Evolutionary conservation across 2,888 invertebrate species (phyloP), one percentile per base, ranked within the genome.

Genomic region (Drosophila percnosoma): DNA sequence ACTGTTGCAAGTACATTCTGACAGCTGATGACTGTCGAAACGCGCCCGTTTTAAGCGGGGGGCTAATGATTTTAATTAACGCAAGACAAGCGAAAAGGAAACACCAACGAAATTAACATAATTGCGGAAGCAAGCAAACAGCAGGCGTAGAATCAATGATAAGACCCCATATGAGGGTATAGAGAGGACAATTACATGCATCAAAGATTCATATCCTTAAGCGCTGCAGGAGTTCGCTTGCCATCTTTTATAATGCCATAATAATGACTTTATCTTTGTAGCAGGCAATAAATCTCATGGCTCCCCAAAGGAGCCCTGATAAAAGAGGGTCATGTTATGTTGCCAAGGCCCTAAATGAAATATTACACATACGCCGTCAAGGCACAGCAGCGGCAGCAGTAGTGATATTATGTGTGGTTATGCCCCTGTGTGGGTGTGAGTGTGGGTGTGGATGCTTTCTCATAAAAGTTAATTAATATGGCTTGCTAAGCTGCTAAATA

Each of bases 221-320:
- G 82, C 80, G 86, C 80, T 82, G 72, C 78, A 72, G 70, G 81
- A 57, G 87, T 52, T 82, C 64, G 34, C 54, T 61, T 49, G 73
- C 78, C 80, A 68, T 80, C 83, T 88, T 85, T 88, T 87, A 86
- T 87, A 87, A 87, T 87, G 78, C 82, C 88, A 80, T 78, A 82
- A 89, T 89, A 87, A 87, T 87, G 90, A 85, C 88, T 87, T 89
- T 87, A 87, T 87, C 89, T 85, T 73, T 85, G 86, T 78, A 85
- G 89, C 86, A 72, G 83, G 87, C 87, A 86, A 89, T 87, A 89
- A 87, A 87, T 87, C 87, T 87, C 70, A 64, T 62, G 68, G 68
- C 57, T 31, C 65, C 83, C 78, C 81, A 76, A 71, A 80, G 83
- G 80, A 83, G 68, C 80, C 33, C 62, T 73, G 82, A 87, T 85